Evolutionary conservation across 2,888 invertebrate genomes (phyloP), one percentile per base, ranked within the genome.

Genomic region (Idaea biselata): DNA sequence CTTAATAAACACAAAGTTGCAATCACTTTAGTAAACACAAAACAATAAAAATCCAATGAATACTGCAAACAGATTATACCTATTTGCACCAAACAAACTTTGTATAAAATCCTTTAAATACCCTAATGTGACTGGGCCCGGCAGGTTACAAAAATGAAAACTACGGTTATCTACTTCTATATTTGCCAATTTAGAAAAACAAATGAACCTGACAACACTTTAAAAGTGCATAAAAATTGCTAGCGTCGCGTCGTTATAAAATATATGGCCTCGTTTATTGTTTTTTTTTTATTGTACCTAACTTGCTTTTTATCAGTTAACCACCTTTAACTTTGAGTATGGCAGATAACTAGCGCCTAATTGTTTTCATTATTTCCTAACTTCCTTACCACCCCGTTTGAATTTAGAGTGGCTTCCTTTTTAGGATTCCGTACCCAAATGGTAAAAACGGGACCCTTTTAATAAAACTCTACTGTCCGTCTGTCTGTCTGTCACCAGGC

Each of bases 1-100:
- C n/a, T n/a, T n/a, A n/a, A n/a, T n/a, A 44, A 14, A 44, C 14
- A 58, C 33, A 59, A 58, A 60, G 57, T 57, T n/a, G 25, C 58
- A 71, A 71, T 63, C 44, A 44, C 44, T 44, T 44, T 44, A 8
- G 8, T 44, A 44, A 44, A 44, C 44, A 44, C 44, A 44, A 44
- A 44, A 44, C 44, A 44, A 44, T 44, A 44, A 44, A 44, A 44
- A 11, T 14, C 44, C 44, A 44, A 44, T 14, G 11, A 44, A 44
- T 3, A 44, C 44, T 5, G 44, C 44, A 44, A 44, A 44, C 44
- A 44, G 8, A 44, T 44, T 44, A 5, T 25, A 25, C 5, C 25
- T 1, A 25, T 25, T 25, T 3, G 25, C 14, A 44, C 44, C 44
- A 11, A 44, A 44, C 44, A 44, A 44, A 33, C 33, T 33, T 33